Percentiles rank a stretch among this genome's conserved stretches.
phyloP scores from a whole-genome alignment of 2,888 invertebrate species.

The Autographa pulchrina region DNA sequence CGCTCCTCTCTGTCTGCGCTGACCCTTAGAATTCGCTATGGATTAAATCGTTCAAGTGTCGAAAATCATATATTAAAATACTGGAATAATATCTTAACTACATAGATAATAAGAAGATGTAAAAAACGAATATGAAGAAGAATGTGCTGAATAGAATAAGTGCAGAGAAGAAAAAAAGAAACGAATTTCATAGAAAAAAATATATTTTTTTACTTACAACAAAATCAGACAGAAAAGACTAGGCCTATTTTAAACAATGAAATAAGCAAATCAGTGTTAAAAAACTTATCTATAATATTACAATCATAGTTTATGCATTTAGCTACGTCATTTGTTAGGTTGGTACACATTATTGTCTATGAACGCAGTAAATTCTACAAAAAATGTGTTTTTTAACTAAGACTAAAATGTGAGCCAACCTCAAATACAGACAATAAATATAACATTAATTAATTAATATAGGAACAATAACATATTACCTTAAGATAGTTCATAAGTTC shows the following conservation, averaged over 20 bases:
- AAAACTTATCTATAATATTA: conserved; percentile 9
- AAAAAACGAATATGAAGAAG: neutral
- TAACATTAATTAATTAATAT: conserved; percentile 53
- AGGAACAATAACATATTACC: conserved; percentile 56
- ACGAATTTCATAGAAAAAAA: conserved; percentile 58
- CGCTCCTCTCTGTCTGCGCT: too few species aligned
- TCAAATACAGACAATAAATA: conserved; percentile 48
- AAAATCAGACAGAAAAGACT: conserved; percentile 64
- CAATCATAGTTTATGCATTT: conserved; percentile 23
- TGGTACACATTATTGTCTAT: conserved; percentile 19
- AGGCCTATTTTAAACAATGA: conserved; percentile 54
- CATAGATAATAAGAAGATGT: neutral
- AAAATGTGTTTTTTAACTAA: neutral
- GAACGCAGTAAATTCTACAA: neutral
- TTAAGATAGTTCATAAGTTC: conserved; percentile 39
- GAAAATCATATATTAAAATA: neutral
- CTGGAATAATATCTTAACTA: neutral
- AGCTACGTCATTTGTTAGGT: conserved; percentile 18
- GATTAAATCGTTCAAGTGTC: neutral
- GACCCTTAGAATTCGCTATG: neutral
- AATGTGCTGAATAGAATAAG: conserved; percentile 35
- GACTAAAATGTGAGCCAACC: conserved; percentile 33
- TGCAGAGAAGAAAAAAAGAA: conserved; percentile 41
- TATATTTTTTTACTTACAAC: conserved; percentile 57
- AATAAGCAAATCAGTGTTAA: conserved; percentile 39